Conservation (phyloP, 2,888 invertebrate genomes). For the Netelia virgata region DNA sequence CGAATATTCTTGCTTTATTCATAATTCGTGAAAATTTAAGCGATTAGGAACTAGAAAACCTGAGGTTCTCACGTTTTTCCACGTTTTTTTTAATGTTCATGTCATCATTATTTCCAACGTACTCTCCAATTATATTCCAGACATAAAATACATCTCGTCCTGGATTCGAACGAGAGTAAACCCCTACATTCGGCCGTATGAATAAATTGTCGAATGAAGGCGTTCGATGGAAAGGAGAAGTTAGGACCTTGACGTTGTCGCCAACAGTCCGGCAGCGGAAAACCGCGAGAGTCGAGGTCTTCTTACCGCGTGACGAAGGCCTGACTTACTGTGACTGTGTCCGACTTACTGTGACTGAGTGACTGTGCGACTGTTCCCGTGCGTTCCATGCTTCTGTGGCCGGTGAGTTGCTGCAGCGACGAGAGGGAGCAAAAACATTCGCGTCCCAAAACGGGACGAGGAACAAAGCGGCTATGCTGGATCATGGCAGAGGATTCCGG, state of each 20-base stretch:
- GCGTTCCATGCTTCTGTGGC: too few species aligned
- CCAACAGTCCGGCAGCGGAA: constrained; percentile 31
- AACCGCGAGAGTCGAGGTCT: constrained; percentile 54
- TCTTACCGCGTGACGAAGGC: constrained; percentile 55
- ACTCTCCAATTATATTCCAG: too few species aligned
- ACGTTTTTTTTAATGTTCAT: too few species aligned
- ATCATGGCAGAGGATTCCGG: constrained; percentile 24
- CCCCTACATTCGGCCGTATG: background rate
- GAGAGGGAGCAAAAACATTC: constrained; percentile 3
- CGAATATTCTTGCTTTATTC: too few species aligned
- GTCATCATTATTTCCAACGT: too few species aligned
- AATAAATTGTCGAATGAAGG: constrained; percentile 38
- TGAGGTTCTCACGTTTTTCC: too few species aligned
- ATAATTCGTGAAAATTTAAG: too few species aligned
- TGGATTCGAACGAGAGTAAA: too few species aligned
- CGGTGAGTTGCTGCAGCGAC: constrained; percentile 6
- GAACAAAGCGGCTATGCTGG: background rate
- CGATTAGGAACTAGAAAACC: too few species aligned
- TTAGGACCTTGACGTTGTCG: constrained; percentile 48
- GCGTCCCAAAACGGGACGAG: background rate
- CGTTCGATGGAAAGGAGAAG: constrained; percentile 11
- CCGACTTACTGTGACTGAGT: background rate
- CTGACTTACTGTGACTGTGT: constrained; percentile 17
- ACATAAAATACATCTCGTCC: too few species aligned
- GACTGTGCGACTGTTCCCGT: constrained; percentile 46